Percentiles rank a stretch among this genome's conserved stretches.
Conservation (phyloP, 1,140 invertebrate genomes). For the Euura saliciscinereae region DNA sequence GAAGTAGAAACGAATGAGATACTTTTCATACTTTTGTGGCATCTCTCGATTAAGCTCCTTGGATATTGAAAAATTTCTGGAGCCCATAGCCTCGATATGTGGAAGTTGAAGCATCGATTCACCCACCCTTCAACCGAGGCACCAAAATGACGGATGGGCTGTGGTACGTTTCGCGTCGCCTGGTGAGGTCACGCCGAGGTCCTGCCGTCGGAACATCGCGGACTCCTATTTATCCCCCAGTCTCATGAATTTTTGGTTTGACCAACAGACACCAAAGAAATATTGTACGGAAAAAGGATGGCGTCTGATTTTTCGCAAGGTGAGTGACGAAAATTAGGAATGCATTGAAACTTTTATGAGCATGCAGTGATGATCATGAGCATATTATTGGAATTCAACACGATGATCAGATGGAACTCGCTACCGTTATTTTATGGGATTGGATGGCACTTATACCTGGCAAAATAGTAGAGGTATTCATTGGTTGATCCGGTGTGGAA, state of each 20-base stretch:
- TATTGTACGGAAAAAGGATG: neutral
- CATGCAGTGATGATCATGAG: too few species aligned
- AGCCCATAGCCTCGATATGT: neutral
- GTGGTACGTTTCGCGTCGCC: conserved; percentile 10
- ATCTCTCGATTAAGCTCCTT: neutral
- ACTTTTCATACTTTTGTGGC: too few species aligned
- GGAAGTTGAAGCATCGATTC: neutral
- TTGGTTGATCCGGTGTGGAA: conserved; percentile 4
- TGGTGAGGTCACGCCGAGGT: neutral
- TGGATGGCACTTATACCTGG: neutral
- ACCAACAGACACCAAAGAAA: neutral
- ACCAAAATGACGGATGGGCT: conserved; percentile 16
- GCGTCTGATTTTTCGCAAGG: too few species aligned
- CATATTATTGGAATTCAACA: too few species aligned
- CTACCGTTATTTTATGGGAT: too few species aligned
- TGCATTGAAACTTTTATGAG: too few species aligned
- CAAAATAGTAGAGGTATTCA: neutral
- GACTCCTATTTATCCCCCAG: neutral
- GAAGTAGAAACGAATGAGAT: too few species aligned
- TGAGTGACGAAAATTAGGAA: too few species aligned
- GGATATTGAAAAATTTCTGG: neutral
- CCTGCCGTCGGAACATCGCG: neutral
- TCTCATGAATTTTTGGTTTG: neutral
- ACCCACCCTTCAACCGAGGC: conserved; percentile 12
- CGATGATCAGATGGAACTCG: too few species aligned